Base-by-base conservation (phyloP, 37 sponge, comb jelly and placozoan genomes). In the Hormiphora californensis region DNA sequence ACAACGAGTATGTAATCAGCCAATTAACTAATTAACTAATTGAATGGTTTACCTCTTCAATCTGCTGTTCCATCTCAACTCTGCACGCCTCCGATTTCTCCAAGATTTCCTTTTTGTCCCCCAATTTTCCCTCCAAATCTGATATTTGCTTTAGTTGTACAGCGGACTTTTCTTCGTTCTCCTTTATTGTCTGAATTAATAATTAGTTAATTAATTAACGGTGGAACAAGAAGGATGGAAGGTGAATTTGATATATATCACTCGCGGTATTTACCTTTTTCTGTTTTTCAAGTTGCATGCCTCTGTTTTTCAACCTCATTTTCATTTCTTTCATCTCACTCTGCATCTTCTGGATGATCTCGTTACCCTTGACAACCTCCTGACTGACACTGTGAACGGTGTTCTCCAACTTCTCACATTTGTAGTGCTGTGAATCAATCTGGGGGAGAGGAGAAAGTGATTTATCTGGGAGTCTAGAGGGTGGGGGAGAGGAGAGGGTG, bases 341-440 rank as follows among this genome's bases (percentile, higher is more conserved):
- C 81, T 73, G 81, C 81, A 73, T 73, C 46, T 73, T 73, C 3
- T 43, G n/a, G 40, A 73, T 73, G 38, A 73, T 73, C 81, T 73
- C 81, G 38, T 73, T 73, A 1, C 81, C 81, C 38, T 73, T 73
- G 15, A 73, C 81, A 0, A 73, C 81, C 81, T 73, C 81, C 3
- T 73, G 46, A 21, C 81, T 41, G 19, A 73, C 81, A 17, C 81
- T 73, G 27, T 46, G 8, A 25, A 73, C 81, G 5, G 81, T 73
- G 23, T 73, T 73, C 38, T 73, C 81, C 46, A 73, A 19, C 81
- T 73, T 73, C 15, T 43, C 81, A 73, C 81, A 73, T 41, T 73
- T 43, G 27, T 73, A 73, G 43, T 73, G 81, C 46, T 73, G 81
- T 5, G 81, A 28, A 30, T 73, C 81, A 4, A 57, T 57, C 61